These are phyloP conservation scores for Casuarius casuarius DNA, from an alignment of 2,113 vertebrate genomes.

Conservation along the genomic window DNA sequence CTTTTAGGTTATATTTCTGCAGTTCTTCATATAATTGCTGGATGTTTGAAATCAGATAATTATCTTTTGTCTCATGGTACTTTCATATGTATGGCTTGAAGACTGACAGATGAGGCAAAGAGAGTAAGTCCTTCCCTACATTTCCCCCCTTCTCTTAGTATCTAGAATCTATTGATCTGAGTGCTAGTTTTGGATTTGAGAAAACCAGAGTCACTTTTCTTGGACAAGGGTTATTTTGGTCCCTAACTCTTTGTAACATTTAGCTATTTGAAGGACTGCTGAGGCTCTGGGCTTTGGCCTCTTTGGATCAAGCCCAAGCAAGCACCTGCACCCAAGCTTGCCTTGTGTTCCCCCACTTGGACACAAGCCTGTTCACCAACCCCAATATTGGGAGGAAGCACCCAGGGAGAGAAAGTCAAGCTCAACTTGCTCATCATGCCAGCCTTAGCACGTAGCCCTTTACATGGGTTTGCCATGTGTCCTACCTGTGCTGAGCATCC, in stretches of 20 bases:
- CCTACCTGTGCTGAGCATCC: not conserved
- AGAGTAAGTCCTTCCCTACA: not conserved
- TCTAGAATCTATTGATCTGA: not conserved
- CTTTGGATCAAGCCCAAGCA: not conserved
- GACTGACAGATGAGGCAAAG: not conserved
- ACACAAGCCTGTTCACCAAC: not conserved
- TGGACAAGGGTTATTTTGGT: not conserved
- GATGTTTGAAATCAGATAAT: conserved; percentile 5
- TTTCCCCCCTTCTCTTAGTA: not conserved
- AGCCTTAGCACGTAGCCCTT: not conserved
- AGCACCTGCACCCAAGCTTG: not conserved
- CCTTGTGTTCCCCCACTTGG: rapidly evolving
- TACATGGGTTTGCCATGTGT: not conserved
- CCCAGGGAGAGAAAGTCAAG: not conserved
- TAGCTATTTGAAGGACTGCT: not conserved
- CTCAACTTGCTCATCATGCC: not conserved
- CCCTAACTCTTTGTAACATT: not conserved
- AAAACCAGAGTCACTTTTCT: not conserved
- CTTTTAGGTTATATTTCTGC: not conserved
- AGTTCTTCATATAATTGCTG: not conserved
- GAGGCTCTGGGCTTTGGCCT: not conserved
- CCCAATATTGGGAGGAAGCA: not conserved
- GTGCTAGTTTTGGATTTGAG: not conserved
- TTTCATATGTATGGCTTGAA: not conserved
- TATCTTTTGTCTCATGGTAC: not conserved